A percentile compares a stretch with the other conserved stretches of the same genome.
Evolutionary conservation across 2,797 vertebrate species (phyloP).

Genomic region (Eospalax fontanierii): DNA sequence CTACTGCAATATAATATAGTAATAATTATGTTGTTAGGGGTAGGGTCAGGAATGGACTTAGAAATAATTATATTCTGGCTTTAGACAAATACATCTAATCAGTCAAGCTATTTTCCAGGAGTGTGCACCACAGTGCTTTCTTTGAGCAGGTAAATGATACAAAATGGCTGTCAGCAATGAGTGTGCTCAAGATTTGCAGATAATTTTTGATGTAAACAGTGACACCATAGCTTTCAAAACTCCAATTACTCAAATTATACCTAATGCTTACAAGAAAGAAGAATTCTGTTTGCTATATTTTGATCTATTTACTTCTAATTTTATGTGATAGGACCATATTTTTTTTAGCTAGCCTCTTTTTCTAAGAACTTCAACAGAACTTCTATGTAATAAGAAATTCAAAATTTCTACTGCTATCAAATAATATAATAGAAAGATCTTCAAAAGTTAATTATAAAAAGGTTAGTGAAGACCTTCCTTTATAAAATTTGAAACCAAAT

Average conservation of each 20-base stretch:
- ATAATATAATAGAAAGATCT: conserved; percentile 20
- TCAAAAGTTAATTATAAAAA: conserved; percentile 11
- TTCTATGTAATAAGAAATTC: conserved; percentile 37
- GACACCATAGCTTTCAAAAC: conserved; percentile 20
- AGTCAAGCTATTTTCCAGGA: neutral
- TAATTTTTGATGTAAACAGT: neutral
- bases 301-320: conserved; percentile 47
- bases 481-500: conserved; percentile 60
- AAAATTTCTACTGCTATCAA: conserved; percentile 28
- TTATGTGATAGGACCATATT: conserved; percentile 9
- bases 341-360: neutral
- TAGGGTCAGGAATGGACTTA: conserved; percentile 2
- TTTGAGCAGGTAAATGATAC: neutral
- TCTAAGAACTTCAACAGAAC: conserved; percentile 22
- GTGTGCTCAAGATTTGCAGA: neutral
- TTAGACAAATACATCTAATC: neutral
- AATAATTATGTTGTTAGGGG: too few relatives aligned
- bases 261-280: conserved; percentile 57
- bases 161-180: neutral
- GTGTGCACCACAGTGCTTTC: neutral
- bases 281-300: conserved; percentile 47
- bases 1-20: too few relatives aligned
- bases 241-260: conserved; percentile 15
- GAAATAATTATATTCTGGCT: conserved; percentile 62
- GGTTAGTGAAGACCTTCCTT: conserved; percentile 36